phyloP scores from a whole-genome alignment of 2,888 invertebrate genomes.

The Creontiades dilutus region DNA sequence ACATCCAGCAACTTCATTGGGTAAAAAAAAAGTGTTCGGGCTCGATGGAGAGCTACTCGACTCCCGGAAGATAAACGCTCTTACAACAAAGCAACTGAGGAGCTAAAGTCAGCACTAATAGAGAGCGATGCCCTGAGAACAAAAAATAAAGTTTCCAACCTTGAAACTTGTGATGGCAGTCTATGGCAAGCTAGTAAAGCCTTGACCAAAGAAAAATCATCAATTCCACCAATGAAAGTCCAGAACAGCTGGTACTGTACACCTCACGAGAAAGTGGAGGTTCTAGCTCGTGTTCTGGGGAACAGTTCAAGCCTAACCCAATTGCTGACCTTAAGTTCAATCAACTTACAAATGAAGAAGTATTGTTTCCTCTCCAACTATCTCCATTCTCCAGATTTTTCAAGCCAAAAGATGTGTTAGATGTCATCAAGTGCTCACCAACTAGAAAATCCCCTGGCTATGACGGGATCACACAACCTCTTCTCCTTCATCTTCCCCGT shows the following conservation, averaged over 20 bases:
- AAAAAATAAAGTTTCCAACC: not conserved
- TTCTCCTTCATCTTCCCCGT: conserved; percentile 17
- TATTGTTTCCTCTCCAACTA: not conserved
- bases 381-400: conserved; percentile 40
- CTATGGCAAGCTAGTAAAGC: not conserved
- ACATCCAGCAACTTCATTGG: conserved; percentile 4
- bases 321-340: not conserved
- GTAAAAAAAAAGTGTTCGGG: too few relatives aligned
- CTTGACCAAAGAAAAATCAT: not conserved
- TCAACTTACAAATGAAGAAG: not conserved
- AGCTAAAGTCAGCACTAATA: conserved; percentile 5
- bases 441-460: conserved; percentile 50
- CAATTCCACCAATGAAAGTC: not conserved
- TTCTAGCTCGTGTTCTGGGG: not conserved
- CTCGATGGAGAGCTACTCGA: not conserved
- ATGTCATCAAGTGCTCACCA: conserved; percentile 8
- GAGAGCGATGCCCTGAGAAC: not conserved
- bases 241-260: conserved; percentile 10
- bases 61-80: not conserved
- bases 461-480: conserved; percentile 43
- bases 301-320: not conserved
- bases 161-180: not conserved
- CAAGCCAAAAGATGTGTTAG: not conserved
- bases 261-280: conserved; percentile 13
- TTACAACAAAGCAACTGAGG: not conserved